Percentiles rank a stretch among this genome's conserved stretches.
Evolutionary conservation across 2,888 invertebrate species (phyloP).

Genomic region (Ormyrus thymus): DNA sequence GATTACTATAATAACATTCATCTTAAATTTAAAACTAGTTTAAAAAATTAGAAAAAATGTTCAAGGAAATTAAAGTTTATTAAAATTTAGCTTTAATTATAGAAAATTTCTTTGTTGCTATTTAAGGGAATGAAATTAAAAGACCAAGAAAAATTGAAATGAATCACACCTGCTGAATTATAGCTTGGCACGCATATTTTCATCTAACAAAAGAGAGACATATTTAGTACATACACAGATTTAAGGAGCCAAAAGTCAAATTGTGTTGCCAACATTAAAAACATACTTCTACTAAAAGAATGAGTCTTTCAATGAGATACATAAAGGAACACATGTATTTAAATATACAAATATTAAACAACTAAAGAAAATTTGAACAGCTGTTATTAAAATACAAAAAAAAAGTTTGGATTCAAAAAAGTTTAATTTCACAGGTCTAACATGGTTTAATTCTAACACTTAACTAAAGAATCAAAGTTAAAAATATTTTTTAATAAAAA

Average conservation of each 20-base stretch:
- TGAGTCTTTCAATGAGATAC: slow-evolving; percentile 8
- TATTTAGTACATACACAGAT: slow-evolving; percentile 46
- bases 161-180: slow-evolving; percentile 35
- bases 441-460: too few species aligned
- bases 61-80: background rate
- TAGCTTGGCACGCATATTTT: slow-evolving; percentile 39
- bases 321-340: background rate
- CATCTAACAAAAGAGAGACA: slow-evolving; percentile 44
- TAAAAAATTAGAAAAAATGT: slow-evolving; percentile 1
- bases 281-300: background rate
- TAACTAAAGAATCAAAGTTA: too few species aligned
- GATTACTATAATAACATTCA: slow-evolving; percentile 56
- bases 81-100: slow-evolving; percentile 24
- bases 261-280: slow-evolving; percentile 41
- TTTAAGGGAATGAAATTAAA: slow-evolving; percentile 29
- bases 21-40: slow-evolving; percentile 18
- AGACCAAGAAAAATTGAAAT: slow-evolving; percentile 25
- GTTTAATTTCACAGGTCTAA: too few species aligned
- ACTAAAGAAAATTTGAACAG: slow-evolving; percentile 22
- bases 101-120: background rate
- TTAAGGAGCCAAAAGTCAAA: slow-evolving; percentile 32
- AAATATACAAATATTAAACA: background rate
- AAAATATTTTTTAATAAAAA: slow-evolving; percentile 5
- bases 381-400: background rate
- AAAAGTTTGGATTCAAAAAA: too few species aligned